A percentile compares a stretch with the other conserved stretches of the same genome.
phyloP scores from a whole-genome alignment of 2,113 vertebrate species.

The Thryonomys swinderianus region DNA sequence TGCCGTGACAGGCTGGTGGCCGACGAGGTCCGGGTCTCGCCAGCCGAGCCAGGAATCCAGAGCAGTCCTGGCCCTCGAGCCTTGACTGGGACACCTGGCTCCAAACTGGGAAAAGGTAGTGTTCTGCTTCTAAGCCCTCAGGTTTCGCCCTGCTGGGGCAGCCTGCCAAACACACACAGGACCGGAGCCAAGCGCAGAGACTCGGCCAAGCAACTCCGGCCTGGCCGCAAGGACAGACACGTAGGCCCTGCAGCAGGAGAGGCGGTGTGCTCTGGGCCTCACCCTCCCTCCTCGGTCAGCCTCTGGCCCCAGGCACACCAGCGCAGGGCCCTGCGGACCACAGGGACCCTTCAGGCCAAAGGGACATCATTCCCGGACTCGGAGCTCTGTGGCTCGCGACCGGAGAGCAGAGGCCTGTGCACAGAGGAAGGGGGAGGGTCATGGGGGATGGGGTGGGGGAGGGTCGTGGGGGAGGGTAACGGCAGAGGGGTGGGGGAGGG shows the following conservation, averaged over 20 bases:
- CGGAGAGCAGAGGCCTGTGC: background rate
- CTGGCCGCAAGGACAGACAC: background rate
- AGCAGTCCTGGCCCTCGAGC: background rate
- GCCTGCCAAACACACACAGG: background rate
- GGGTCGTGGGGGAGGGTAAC: background rate
- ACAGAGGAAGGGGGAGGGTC: too few relatives aligned
- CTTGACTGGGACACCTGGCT: background rate
- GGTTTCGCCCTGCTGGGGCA: background rate
- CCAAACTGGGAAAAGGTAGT: background rate
- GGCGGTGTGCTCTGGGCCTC: background rate
- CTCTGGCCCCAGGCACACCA: constrained; percentile 2
- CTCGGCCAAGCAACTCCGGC: background rate
- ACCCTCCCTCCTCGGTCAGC: background rate
- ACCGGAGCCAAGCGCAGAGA: background rate
- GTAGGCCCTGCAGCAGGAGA: background rate
- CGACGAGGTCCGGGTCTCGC: background rate
- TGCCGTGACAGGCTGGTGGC: background rate
- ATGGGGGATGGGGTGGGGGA: too few relatives aligned
- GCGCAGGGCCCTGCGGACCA: background rate
- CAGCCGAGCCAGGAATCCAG: background rate
- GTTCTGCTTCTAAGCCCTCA: background rate
- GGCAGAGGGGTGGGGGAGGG: too few relatives aligned
- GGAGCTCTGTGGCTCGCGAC: background rate
- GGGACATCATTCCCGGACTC: background rate
- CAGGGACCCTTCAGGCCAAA: background rate